These are phyloP conservation scores for Pammene fasciana DNA, from an alignment of 2,888 invertebrate species.

Conservation along the genomic window DNA sequence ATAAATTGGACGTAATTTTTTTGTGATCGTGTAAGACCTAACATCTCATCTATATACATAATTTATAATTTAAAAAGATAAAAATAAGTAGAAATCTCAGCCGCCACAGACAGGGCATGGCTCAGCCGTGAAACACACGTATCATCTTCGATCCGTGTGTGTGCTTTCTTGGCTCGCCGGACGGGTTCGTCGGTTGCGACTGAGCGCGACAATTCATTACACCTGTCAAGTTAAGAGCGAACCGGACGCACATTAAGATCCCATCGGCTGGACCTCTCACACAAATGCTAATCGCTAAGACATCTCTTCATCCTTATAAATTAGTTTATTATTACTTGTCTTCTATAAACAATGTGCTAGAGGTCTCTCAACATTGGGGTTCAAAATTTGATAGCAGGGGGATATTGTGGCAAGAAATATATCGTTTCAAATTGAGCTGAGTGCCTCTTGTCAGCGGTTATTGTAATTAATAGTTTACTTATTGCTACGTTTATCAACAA, in stretches of 20 bases:
- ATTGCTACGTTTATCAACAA: conserved; percentile 22
- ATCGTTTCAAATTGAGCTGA: background rate
- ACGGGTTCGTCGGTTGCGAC: conserved; percentile 20
- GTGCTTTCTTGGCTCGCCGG: conserved; percentile 14
- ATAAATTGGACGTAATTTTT: conserved; percentile 11
- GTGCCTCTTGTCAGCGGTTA: background rate
- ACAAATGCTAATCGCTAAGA: conserved; percentile 3
- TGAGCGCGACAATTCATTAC: background rate
- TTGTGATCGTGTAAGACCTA: conserved; percentile 3
- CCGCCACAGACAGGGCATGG: conserved; percentile 18
- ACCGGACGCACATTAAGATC: conserved; percentile 21
- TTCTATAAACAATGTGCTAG: conserved; percentile 8
- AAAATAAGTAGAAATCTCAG: background rate
- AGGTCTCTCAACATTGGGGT: conserved; percentile 7
- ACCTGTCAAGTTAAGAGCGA: background rate
- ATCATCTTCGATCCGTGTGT: background rate
- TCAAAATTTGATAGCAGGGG: background rate
- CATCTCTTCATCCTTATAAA: background rate
- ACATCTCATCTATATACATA: background rate
- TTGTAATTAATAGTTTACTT: conserved; percentile 21
- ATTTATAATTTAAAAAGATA: background rate
- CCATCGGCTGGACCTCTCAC: background rate
- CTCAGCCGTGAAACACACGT: conserved; percentile 9
- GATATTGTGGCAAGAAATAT: conserved; percentile 22
- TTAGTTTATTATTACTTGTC: conserved; percentile 21